These are phyloP conservation scores for Plebejus argus DNA, from an alignment of 2,888 invertebrate genomes.

Conservation along the genomic window DNA sequence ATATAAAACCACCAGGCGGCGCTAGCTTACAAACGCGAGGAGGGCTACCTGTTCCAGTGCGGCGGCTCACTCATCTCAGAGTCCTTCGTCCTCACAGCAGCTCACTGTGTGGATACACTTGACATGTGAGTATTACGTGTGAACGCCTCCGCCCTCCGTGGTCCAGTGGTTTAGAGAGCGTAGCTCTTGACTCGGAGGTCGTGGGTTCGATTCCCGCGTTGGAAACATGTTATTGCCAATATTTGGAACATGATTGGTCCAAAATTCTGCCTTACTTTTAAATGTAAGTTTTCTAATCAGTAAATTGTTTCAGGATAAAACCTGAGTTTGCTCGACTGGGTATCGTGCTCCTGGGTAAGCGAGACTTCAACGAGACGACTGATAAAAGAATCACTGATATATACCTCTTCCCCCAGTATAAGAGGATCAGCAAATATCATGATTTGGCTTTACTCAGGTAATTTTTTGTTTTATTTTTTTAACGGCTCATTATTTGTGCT, in stretches of 20 bases:
- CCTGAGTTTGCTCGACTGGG: conserved; percentile 65
- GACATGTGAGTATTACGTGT: not conserved
- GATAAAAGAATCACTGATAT: conserved; percentile 58
- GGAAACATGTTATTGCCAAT: too few species aligned
- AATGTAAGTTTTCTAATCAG: too few species aligned
- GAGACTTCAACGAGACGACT: conserved; percentile 50
- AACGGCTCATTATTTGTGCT: too few species aligned
- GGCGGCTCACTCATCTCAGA: conserved; percentile 67
- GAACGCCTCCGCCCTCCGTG: too few species aligned
- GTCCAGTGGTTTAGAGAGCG: too few species aligned
- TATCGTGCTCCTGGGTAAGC: conserved; percentile 55
- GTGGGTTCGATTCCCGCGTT: too few species aligned
- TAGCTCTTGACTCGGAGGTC: too few species aligned
- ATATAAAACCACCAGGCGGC: conserved; percentile 57
- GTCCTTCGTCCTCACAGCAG: conserved; percentile 64
- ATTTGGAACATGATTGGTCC: too few species aligned
- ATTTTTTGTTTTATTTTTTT: conserved; percentile 18
- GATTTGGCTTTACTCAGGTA: conserved; percentile 71
- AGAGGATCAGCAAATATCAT: conserved; percentile 62
- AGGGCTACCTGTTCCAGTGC: conserved; percentile 61
- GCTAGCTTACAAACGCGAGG: conserved; percentile 56
- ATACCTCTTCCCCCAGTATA: conserved; percentile 60
- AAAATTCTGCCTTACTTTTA: too few species aligned
- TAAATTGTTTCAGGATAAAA: conserved; percentile 51
- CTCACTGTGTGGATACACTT: conserved; percentile 64